Evolutionary conservation across 2,113 vertebrate genomes (phyloP), one percentile per base, ranked within the genome.

Genomic region (Tringa solitaria): DNA sequence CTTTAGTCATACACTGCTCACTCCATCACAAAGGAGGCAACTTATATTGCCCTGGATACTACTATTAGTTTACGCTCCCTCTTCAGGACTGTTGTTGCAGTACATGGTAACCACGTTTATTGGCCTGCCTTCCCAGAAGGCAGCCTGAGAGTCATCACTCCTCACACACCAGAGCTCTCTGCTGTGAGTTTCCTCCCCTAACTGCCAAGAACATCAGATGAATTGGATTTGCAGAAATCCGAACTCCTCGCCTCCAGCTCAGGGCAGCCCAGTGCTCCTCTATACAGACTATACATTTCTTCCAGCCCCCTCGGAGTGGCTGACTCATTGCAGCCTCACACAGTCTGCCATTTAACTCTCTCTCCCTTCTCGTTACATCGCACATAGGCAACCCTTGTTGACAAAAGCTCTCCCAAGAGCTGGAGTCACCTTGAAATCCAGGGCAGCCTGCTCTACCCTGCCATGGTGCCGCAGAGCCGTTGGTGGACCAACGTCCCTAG

Each of bases 201-300:
- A n/a, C 89, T 96, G 94, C 95, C 96, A 97, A 95, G 91, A 96
- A 94, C 79, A 92, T 79, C 91, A 93, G 91, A 93, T 65, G 88
- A 95, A 93, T 69, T 95, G 80, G 69, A 96, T 96, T 92, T 95
- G 73, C 96, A 97, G 94, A 96, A 96, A 96, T 61, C 65, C 4
- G 0, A 93, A 92, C 48, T 84, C 69, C 60, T 92, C 0, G 24
- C 69, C 69, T 95, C 65, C 53, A 50, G 60, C 92, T 92, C 77
- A 64, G 61, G 43, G 60, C 94, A 93, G 86, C 19, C 24, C 57
- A 78, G 5, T 9, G 28, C 77, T 96, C 64, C 28, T 81, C 46
- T 68, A 56, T 68, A 53, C 74, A 84, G 83, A 81, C 76, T 92
- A 89, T 96, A 91, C 63, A 35, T 96, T 96, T 95, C 77, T 92